Evolutionary conservation across 2,888 invertebrate genomes (phyloP).

Genomic region (Drosophila paracracens): DNA sequence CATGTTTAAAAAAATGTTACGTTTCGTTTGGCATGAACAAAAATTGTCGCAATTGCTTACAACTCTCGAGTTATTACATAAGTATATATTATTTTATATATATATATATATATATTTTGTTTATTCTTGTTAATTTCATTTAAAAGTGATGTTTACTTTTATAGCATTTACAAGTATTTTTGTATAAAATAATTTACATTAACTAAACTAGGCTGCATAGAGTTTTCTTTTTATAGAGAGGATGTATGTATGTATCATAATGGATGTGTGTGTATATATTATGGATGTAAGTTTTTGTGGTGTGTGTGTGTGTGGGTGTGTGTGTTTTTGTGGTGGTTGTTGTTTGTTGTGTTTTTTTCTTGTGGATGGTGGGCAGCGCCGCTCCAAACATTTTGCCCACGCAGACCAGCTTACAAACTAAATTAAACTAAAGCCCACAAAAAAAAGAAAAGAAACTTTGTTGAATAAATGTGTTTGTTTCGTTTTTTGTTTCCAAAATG

Average conservation of each 20-base stretch:
- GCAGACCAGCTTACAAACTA: constrained; percentile 62
- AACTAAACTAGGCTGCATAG: constrained; percentile 70
- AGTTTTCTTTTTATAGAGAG: constrained; percentile 18
- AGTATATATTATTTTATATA: constrained; percentile 38
- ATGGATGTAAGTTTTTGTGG: constrained; percentile 6
- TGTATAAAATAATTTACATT: constrained; percentile 78
- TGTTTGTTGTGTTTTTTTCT: constrained; percentile 10
- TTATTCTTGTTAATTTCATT: constrained; percentile 46
- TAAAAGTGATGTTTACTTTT: constrained; percentile 65
- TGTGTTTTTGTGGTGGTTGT: constrained; percentile 13
- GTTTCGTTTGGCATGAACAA: constrained; percentile 71
- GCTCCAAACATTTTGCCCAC: constrained; percentile 60
- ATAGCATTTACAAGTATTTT: constrained; percentile 63
- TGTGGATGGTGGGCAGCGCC: constrained; percentile 51
- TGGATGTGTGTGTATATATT: constrained; percentile 23
- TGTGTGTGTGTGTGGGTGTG: constrained; percentile 28
- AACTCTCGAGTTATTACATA: constrained; percentile 73
- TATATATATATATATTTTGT: constrained; percentile 23
- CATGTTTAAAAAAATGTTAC: constrained; percentile 37
- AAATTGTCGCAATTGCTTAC: constrained; percentile 65
- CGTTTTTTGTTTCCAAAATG: constrained; percentile 22
- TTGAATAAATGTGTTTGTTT: constrained; percentile 34
- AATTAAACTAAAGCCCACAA: constrained; percentile 73
- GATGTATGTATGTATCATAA: constrained; percentile 29
- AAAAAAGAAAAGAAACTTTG: constrained; percentile 40